Conservation (phyloP, 1,140 invertebrate genomes). For the Drosophila miranda region DNA sequence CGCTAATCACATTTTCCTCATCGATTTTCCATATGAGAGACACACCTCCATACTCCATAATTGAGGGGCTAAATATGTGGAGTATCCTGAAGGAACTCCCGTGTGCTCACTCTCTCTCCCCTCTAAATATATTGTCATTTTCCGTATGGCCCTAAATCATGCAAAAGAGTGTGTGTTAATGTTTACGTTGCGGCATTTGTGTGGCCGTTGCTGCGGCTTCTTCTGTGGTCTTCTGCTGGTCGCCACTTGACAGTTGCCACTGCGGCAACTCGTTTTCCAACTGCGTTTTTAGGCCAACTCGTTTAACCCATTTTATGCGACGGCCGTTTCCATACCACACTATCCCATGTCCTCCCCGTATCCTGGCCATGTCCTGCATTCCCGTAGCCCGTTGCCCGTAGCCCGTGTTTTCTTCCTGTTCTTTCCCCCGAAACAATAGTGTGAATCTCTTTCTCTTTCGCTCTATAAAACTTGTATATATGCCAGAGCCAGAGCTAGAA, state of each 20-base stretch:
- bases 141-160: constrained; percentile 68
- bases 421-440: constrained; percentile 24
- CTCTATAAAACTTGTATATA: constrained; percentile 36
- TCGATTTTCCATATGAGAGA: constrained; percentile 58
- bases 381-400: neutral
- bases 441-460: constrained; percentile 42
- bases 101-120: too few relatives aligned
- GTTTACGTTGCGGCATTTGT: constrained; percentile 59
- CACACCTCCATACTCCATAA: constrained; percentile 49
- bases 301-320: constrained; percentile 68
- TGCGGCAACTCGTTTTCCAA: constrained; percentile 60
- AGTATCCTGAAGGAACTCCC: too few relatives aligned
- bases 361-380: neutral
- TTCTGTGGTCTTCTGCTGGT: neutral
- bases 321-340: constrained; percentile 10
- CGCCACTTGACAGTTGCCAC: constrained; percentile 56
- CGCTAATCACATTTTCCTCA: constrained; percentile 68
- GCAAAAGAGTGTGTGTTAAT: constrained; percentile 41
- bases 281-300: constrained; percentile 69
- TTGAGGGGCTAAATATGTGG: constrained; percentile 42
- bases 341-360: neutral
- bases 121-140: constrained; percentile 48
- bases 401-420: constrained; percentile 4
- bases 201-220: neutral
- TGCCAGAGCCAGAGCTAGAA: constrained; percentile 10